Conservation (phyloP, 2,888 invertebrate genomes). For the Cloeon dipterum region DNA sequence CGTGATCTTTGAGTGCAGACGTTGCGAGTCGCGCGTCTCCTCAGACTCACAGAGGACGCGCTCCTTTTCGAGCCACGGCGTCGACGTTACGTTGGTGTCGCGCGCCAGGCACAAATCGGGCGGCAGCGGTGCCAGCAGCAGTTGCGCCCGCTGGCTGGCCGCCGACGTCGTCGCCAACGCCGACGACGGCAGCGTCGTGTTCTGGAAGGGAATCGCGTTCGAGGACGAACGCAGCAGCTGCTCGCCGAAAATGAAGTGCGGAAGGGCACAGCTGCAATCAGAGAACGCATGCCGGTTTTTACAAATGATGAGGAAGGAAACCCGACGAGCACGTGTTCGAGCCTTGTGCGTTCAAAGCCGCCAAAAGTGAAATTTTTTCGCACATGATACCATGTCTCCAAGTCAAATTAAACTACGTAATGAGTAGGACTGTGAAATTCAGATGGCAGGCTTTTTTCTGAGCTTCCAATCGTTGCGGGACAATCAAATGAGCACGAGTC, state of each 20-base stretch:
- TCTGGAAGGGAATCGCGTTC: slow-evolving; percentile 14
- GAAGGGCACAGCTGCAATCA: slow-evolving; percentile 64
- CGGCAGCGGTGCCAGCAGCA: not conserved
- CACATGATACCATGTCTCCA: too few relatives aligned
- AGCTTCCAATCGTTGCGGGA: too few relatives aligned
- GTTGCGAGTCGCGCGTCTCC: slow-evolving; percentile 35
- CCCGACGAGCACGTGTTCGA: too few relatives aligned
- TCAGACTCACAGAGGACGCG: slow-evolving; percentile 23
- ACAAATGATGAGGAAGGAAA: too few relatives aligned
- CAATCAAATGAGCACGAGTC: too few relatives aligned
- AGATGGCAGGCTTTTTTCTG: too few relatives aligned
- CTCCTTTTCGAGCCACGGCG: not conserved
- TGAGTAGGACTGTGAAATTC: too few relatives aligned
- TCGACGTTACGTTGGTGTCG: not conserved
- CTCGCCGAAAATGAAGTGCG: slow-evolving; percentile 66
- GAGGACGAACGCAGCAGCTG: slow-evolving; percentile 35
- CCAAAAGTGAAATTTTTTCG: too few relatives aligned
- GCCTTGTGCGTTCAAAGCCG: too few relatives aligned
- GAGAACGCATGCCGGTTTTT: too few relatives aligned
- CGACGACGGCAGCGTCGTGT: not conserved
- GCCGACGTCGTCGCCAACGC: not conserved
- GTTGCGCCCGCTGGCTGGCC: not conserved
- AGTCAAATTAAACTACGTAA: too few relatives aligned
- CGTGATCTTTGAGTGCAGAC: slow-evolving; percentile 49
- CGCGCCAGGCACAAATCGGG: not conserved